Evolutionary conservation across 2,797 vertebrate genomes (phyloP), one percentile per base, ranked within the genome.

Genomic region (Brachyrhaphis roseni): DNA sequence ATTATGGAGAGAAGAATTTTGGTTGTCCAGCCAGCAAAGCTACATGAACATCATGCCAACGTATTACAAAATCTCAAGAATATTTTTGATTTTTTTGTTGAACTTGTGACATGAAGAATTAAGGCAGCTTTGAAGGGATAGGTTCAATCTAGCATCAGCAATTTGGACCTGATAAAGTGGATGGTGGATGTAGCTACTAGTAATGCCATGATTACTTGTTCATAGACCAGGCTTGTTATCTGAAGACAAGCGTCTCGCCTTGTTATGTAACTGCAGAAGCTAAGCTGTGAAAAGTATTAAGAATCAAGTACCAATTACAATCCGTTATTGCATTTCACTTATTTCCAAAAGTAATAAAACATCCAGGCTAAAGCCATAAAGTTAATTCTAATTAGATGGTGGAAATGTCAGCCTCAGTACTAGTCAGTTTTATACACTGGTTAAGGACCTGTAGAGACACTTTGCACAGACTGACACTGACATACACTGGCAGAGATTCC

Each of bases 401-500:
- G n/a, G 4, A 70, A n/a, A 78, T 36, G 36, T 45, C 46, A 78
- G 74, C 41, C 73, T 66, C 36, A 55, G 59, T 23, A 66, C 72
- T 28, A 41, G 31, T 70, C 28, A 39, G 43, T n/a, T 74, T 41
- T 84, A 84, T 49, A 23, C 47, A 73, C n/a, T 78, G 82, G 82
- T 82, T 73, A 74, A 74, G 53, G 70, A 82, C 77, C 71, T 62
- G 51, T 70, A 88, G 70, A 86, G 72, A 82, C 31, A 77, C 62
- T 82, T 78, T 68, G 77, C 84, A 90, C 71, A 83, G 68, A 84
- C 81, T 78, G 74, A 70, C 45, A 70, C 84, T 89, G 90, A 86
- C 85, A 82, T 86, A 64, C 49, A 68, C 88, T 84, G 90, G 84
- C 92, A 91, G 84, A 85, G 74, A 89, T 72, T 88, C 81, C 78